Percentiles rank a stretch among this genome's conserved stretches.
Conservation (phyloP, 2,888 invertebrate genomes). For the Geophilus truncorum region DNA sequence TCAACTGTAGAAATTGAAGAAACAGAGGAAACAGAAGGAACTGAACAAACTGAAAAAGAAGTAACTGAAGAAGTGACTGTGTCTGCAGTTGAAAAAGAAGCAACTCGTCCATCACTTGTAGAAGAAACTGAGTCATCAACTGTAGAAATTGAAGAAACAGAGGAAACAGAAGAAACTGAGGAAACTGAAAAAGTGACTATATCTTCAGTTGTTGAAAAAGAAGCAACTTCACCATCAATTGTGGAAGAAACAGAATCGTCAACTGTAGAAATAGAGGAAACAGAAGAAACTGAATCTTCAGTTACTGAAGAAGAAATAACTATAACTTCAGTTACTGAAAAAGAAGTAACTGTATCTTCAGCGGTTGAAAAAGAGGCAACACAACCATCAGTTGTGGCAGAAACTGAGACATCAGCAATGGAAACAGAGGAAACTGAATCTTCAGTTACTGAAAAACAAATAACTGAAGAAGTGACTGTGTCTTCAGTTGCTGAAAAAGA, state of each 20-base stretch:
- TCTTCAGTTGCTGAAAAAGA: background rate
- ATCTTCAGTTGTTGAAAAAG: too few species aligned
- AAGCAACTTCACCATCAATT: background rate
- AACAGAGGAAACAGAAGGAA: background rate
- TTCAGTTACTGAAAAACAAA: background rate
- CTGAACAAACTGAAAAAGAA: background rate
- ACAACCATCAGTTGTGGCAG: too few species aligned
- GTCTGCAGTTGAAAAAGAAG: background rate
- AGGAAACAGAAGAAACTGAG: background rate
- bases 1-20: background rate
- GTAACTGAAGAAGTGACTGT: too few species aligned
- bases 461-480: background rate
- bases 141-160: too few species aligned
- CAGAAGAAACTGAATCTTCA: background rate
- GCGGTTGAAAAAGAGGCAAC: too few species aligned
- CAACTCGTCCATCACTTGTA: too few species aligned
- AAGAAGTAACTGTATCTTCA: background rate
- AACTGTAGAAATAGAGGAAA: background rate
- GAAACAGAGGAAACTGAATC: too few species aligned
- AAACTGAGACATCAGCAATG: too few species aligned
- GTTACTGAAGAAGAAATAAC: background rate
- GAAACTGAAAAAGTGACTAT: too few species aligned
- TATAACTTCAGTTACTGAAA: background rate
- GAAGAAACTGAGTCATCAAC: too few species aligned
- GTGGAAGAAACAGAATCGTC: background rate